phyloP scores from a whole-genome alignment of 2,113 vertebrate genomes.

The Phrynosoma platyrhinos region DNA sequence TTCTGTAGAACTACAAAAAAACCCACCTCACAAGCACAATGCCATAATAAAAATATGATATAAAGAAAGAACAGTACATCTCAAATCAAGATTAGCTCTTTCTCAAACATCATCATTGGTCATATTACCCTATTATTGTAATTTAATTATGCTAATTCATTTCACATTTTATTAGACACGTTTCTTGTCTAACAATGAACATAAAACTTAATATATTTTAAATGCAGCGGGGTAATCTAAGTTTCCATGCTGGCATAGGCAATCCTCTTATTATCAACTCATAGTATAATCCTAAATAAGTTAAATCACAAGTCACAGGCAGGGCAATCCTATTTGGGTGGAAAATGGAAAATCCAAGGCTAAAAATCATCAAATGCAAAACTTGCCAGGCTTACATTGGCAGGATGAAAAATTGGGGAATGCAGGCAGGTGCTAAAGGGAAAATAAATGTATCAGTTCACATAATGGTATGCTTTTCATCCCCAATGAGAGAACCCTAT shows the following conservation, averaged over 20 bases:
- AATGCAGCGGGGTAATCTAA: background rate
- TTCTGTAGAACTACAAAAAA: background rate
- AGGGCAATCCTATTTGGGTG: background rate
- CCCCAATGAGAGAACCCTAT: background rate
- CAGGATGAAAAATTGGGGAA: background rate
- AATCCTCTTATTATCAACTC: background rate
- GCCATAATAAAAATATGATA: background rate
- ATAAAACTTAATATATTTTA: constrained; percentile 1
- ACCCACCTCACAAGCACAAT: background rate
- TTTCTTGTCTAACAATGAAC: background rate
- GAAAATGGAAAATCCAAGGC: background rate
- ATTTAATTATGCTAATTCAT: constrained; percentile 1
- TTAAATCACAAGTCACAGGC: background rate
- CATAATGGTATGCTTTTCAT: background rate
- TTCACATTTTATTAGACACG: background rate
- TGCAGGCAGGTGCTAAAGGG: no score
- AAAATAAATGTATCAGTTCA: background rate
- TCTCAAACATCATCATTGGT: background rate
- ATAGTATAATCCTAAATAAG: background rate
- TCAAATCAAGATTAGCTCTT: background rate
- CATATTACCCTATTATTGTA: background rate
- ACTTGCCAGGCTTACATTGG: background rate
- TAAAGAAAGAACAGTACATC: background rate
- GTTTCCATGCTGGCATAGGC: background rate
- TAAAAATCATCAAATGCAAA: background rate